Percentiles rank a stretch among this genome's conserved stretches.
Evolutionary conservation across 2,797 vertebrate species (phyloP).

Genomic region (Poliocrania exsul): DNA sequence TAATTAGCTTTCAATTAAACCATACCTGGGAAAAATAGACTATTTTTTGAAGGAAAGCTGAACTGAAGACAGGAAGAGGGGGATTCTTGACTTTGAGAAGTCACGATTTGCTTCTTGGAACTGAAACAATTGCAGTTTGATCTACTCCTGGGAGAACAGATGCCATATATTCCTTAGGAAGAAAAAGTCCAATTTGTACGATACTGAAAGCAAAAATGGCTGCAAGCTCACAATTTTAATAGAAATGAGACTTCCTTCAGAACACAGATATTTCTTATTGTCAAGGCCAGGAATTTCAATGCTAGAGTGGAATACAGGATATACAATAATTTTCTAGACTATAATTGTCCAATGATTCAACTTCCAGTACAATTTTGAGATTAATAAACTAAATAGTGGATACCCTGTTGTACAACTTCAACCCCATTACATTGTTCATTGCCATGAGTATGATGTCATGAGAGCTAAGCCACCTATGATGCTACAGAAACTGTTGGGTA

Average conservation of each 20-base stretch:
- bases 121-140: not conserved
- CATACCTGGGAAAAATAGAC: not conserved
- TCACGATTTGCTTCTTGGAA: not conserved
- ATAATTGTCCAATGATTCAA: not conserved
- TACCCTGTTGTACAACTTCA: not conserved
- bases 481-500: not conserved
- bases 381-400: not conserved
- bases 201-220: not conserved
- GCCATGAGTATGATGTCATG: accelerated
- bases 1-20: not conserved
- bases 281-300: not conserved
- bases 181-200: not conserved
- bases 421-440: not conserved
- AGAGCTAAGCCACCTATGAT: not conserved
- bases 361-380: not conserved
- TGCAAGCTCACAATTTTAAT: not conserved
- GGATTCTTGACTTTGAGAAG: not conserved
- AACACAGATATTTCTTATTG: not conserved
- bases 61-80: not conserved
- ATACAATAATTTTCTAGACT: not conserved
- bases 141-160: not conserved
- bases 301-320: not conserved
- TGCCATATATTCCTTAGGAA: not conserved
- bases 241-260: not conserved
- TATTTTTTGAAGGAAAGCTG: not conserved